Conservation (phyloP, 2,113 vertebrate species). For the Neogobius melanostomus region DNA sequence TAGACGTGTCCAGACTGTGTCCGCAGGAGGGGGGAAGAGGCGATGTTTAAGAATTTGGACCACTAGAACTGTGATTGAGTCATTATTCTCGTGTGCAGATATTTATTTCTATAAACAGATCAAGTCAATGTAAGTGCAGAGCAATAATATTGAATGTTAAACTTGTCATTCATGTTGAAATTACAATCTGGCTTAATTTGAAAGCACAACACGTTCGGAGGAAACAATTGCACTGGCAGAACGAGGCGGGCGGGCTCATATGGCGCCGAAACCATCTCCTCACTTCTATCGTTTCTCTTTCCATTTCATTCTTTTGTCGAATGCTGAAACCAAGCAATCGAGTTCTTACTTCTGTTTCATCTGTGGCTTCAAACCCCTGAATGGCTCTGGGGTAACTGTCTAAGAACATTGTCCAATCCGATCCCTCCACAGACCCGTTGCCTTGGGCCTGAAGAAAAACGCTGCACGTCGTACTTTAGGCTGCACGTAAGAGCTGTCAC, state of each 20-base stretch:
- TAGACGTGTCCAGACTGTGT: constrained; percentile 33
- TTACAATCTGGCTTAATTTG: too few species aligned
- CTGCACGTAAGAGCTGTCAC: not conserved
- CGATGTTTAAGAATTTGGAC: not conserved
- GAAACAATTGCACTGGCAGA: too few species aligned
- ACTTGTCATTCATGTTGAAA: too few species aligned
- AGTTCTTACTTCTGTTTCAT: not conserved
- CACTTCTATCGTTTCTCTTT: not conserved
- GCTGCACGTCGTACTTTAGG: not conserved
- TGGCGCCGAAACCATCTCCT: too few species aligned
- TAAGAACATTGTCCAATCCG: not conserved
- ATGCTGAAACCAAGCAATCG: not conserved
- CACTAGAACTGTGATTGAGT: not conserved
- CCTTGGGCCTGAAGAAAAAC: not conserved
- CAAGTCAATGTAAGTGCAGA: too few species aligned
- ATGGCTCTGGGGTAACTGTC: constrained; percentile 5
- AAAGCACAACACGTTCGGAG: too few species aligned
- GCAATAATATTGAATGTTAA: too few species aligned
- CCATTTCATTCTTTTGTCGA: not conserved
- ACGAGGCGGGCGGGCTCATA: too few species aligned
- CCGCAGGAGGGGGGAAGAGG: not conserved
- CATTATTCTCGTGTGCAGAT: too few species aligned
- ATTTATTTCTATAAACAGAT: too few species aligned
- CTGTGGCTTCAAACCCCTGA: not conserved
- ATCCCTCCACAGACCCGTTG: not conserved